Base-by-base conservation (phyloP, 2,797 vertebrate species). In the Macroramphosus scolopax region DNA sequence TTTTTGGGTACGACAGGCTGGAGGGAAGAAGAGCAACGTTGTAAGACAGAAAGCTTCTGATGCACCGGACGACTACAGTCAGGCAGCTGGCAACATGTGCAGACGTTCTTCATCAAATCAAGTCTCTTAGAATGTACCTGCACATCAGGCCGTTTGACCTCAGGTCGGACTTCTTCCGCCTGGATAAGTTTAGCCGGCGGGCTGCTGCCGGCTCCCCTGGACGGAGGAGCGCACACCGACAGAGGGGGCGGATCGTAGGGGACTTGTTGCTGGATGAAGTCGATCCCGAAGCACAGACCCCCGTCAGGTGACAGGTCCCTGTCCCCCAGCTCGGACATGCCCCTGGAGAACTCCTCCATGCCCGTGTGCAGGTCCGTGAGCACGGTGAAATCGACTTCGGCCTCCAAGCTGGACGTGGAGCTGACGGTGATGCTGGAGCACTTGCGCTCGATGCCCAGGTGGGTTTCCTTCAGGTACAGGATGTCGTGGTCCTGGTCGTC, bases 371-470 rank as follows among this genome's bases (percentile, higher is more conserved):
- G 94, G 86, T 98, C 96, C 0, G 94, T 93, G 1, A 98, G 94
- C 62, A 98, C 91, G 0, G 96, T 98, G 90, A 98, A 98, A 72
- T 98, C 96, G 42, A 97, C 96, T 63, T 98, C 95, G 0, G 95
- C 95, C 78, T 98, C 95, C 65, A 98, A 85, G 84, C 95, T 98
- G 71, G 96, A 98, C 0, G 96, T 97, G 2, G 96, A 98, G 84
- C 95, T 98, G 80, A 98, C 95, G 0, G 95, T 97, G 86, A 98
- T 96, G 86, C 94, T 98, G 81, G 95, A 97, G 75, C 94, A 97
- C 77, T 97, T 98, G 50, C 95, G 94, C 73, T 98, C 96, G 0
- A 97, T 98, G 72, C 94, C 93, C 78, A 98, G 84, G 75, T 98
- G 94, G 72, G 91, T 94, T 80, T 98, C 96, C 81, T 94, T 98